Evolutionary conservation across 2,797 vertebrate species (phyloP).

Genomic region (Microchirus variegatus): DNA sequence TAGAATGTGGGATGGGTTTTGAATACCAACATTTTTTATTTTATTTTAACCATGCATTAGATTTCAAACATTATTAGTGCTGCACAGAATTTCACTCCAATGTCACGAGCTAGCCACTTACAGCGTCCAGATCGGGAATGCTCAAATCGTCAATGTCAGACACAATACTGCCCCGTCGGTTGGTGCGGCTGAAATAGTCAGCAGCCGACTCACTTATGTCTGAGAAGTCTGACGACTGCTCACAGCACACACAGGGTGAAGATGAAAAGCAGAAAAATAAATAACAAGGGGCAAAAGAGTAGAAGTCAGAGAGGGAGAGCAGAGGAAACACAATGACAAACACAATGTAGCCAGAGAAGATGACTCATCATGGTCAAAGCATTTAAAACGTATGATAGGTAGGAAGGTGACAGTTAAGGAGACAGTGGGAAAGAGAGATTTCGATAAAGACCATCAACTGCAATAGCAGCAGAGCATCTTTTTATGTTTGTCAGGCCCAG

Average conservation of each 20-base stretch:
- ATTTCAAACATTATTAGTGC: constrained; percentile 11
- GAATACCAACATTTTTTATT: constrained; percentile 27
- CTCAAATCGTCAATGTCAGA: constrained; percentile 91
- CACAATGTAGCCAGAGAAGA: constrained; percentile 1
- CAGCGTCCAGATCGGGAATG: constrained; percentile 86
- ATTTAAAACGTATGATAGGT: background rate
- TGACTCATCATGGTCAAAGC: background rate
- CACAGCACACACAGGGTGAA: constrained; percentile 37
- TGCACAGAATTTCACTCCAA: constrained; percentile 36
- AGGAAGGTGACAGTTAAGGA: background rate
- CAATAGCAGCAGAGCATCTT: background rate
- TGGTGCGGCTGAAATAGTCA: constrained; percentile 96
- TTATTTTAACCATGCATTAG: constrained; percentile 32
- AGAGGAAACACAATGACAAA: constrained; percentile 20
- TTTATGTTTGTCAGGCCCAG: background rate
- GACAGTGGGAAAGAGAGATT: no score
- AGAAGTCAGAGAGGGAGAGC: constrained; percentile 10
- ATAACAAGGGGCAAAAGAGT: constrained; percentile 24
- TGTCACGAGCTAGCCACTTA: constrained; percentile 86
- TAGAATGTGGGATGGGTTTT: constrained; percentile 24
- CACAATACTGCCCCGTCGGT: constrained; percentile 91
- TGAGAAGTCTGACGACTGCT: constrained; percentile 89
- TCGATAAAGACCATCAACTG: background rate
- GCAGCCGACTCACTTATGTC: constrained; percentile 91
- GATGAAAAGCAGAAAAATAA: constrained; percentile 32